These are phyloP conservation scores for Trachelus tabidus DNA, from an alignment of 2,888 invertebrate genomes.

Conservation along the genomic window DNA sequence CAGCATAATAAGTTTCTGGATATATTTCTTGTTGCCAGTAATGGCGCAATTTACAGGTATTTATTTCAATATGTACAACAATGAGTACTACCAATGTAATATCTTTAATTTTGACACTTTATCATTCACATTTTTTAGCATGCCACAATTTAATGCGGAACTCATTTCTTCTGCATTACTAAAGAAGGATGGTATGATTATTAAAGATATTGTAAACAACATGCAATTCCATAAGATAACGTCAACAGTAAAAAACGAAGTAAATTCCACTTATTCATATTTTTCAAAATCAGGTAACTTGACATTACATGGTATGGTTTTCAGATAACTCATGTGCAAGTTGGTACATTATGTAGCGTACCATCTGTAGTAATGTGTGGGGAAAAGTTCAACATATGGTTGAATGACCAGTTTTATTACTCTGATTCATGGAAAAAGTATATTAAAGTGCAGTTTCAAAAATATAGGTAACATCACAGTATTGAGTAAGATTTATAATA, in stretches of 20 bases:
- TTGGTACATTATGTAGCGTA: slow-evolving; percentile 18
- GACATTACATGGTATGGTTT: slow-evolving; percentile 9
- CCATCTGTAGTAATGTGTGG: slow-evolving; percentile 33
- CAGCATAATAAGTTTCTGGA: slow-evolving; percentile 5
- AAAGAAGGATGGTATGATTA: slow-evolving; percentile 22
- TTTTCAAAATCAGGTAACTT: slow-evolving; percentile 4
- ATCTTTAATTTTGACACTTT: background rate
- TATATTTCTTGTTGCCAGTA: slow-evolving; percentile 35
- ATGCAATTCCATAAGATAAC: slow-evolving; percentile 32
- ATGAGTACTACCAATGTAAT: background rate
- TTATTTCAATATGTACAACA: background rate
- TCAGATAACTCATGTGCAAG: slow-evolving; percentile 35
- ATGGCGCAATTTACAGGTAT: slow-evolving; percentile 46
- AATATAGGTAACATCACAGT: slow-evolving; percentile 33
- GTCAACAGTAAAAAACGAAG: slow-evolving; percentile 29
- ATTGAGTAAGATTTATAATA: background rate
- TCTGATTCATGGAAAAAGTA: slow-evolving; percentile 20
- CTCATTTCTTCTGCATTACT: slow-evolving; percentile 24
- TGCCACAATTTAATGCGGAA: slow-evolving; percentile 31
- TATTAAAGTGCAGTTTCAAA: slow-evolving; percentile 44
- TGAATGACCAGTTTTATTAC: background rate
- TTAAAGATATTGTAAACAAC: slow-evolving; percentile 23
- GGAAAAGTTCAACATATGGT: background rate
- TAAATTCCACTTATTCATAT: slow-evolving; percentile 16
- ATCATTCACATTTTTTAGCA: background rate